Conservation (phyloP, 2,113 vertebrate species). For the Brachypteracias leptosomus region DNA sequence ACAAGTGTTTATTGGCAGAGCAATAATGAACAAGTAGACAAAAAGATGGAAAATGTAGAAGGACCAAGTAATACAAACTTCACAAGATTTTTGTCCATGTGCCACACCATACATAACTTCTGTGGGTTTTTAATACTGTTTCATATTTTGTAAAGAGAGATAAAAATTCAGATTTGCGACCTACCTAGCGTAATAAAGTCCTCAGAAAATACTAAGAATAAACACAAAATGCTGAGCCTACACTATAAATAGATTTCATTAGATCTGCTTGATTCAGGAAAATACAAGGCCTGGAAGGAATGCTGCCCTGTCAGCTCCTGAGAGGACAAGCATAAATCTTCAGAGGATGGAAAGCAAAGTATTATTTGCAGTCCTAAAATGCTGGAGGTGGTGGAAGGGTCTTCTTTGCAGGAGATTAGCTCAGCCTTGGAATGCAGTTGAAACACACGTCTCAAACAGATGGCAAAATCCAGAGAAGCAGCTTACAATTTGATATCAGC, state of each 20-base stretch:
- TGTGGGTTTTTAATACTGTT: background rate
- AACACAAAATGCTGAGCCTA: background rate
- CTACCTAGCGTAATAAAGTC: background rate
- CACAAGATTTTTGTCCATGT: rapidly evolving
- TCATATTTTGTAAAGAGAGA: background rate
- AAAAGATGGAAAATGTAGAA: background rate
- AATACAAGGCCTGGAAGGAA: background rate
- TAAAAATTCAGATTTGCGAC: background rate
- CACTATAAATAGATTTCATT: background rate
- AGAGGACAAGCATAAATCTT: background rate
- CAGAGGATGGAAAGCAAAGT: background rate
- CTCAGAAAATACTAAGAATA: background rate
- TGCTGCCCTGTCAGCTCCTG: background rate
- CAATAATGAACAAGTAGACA: background rate
- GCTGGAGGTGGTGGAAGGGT: background rate
- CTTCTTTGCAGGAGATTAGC: background rate
- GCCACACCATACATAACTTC: background rate
- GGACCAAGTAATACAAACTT: background rate
- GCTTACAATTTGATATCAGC: background rate
- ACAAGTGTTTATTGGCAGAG: background rate
- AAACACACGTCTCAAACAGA: background rate
- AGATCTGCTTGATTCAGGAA: background rate
- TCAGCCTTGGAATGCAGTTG: constrained; percentile 30
- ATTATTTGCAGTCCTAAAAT: background rate
- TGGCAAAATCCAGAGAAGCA: constrained; percentile 36